Conservation (phyloP, 53 echinoderm and acorn worm genomes). For the Echinarachnius parma region DNA sequence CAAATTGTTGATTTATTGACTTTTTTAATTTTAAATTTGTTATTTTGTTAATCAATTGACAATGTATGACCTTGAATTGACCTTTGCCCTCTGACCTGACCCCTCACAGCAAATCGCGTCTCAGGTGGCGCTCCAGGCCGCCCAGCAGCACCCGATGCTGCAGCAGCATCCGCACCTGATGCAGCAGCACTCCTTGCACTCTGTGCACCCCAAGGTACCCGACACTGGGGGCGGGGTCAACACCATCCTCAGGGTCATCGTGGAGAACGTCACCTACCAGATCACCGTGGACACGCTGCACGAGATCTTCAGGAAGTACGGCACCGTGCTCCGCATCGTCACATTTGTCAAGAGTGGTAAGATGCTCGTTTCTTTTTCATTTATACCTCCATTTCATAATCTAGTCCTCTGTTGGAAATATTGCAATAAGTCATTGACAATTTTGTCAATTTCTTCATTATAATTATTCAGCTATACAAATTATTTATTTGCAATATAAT, state of each 20-base stretch:
- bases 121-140: constrained; percentile 93
- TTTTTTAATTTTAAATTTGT: too few species aligned
- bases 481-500: too few species aligned
- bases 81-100: too few species aligned
- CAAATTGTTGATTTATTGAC: too few species aligned
- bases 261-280: constrained; percentile 90
- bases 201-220: constrained; percentile 52
- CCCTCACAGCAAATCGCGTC: constrained; percentile 81
- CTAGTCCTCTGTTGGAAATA: not conserved
- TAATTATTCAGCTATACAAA: too few species aligned
- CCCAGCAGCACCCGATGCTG: constrained; percentile 63
- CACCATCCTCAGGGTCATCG: constrained; percentile 80
- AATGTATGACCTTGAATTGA: too few species aligned
- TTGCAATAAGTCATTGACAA: too few species aligned
- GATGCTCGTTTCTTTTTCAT: constrained; percentile 13
- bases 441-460: too few species aligned
- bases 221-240: constrained; percentile 91
- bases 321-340: constrained; percentile 87
- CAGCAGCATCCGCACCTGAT: constrained; percentile 30
- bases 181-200: constrained; percentile 35
- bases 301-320: constrained; percentile 89
- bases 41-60: too few species aligned
- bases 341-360: constrained; percentile 94
- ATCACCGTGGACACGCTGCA: constrained; percentile 87
- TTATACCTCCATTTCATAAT: not conserved